Evolutionary conservation across 2,113 vertebrate genomes (phyloP), one percentile per base, ranked within the genome.

Genomic region (Mustela lutreola): DNA sequence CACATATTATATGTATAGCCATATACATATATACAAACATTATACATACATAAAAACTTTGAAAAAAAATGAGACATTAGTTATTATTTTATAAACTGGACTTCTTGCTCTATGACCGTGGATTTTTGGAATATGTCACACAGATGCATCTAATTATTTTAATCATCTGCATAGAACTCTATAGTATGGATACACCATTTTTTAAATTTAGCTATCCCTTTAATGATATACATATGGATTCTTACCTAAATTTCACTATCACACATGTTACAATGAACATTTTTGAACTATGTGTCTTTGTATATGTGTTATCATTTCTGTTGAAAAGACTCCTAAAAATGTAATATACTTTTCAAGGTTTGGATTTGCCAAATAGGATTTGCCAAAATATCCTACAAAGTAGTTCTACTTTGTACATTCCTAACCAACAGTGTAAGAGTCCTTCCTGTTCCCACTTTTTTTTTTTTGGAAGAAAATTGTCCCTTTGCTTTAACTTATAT

Each of bases 401-500:
- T 26, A 78, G 24, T 18, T 90, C 10, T 70, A 36, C 7, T 84
- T 70, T 65, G 36, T 60, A 5, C 14, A n/a, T 33, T 80, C 15
- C 14, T 89, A 85, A 87, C 63, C 91, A 93, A 45, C 39, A 82
- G 2, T 22, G 0, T n/a, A 78, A 31, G 11, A 73, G 14, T 5
- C 60, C 86, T 94, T 89, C 28, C 33, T 53, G 26, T 45, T 84
- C 4, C 28, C 2, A 70, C 3, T 12, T 3, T 48, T 31, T 80
- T 70, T 90, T 48, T 31, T 80, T 70, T 85, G 7, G 4, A 91
- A 91, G 16, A 95, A 81, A 73, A 89, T 58, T 62, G 2, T 21
- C 33, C 5, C 36, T 78, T 91, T 92, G 42, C 86, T 89, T 94
- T 85, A 81, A 71, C 89, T 94, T 86, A 26, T 84, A 62, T 28